phyloP scores from a whole-genome alignment of 2,113 vertebrate species.

The Mystacornis crossleyi region DNA sequence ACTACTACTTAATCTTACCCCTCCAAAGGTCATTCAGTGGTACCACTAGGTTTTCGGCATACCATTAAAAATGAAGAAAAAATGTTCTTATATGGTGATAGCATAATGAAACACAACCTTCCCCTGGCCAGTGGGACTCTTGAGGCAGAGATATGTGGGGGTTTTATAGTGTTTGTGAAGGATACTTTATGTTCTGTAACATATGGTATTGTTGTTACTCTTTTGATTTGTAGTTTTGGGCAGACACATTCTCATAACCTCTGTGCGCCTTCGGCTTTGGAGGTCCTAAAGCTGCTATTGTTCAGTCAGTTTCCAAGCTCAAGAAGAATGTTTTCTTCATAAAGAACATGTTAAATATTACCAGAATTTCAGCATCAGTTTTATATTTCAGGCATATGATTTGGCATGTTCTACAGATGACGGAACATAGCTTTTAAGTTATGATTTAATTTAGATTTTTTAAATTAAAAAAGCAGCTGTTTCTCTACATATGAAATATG shows the following conservation, averaged over 20 bases:
- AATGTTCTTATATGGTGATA: slow-evolving; percentile 54
- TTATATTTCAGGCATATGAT: slow-evolving; percentile 67
- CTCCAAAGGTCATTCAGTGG: slow-evolving; percentile 16
- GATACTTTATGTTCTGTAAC: slow-evolving; percentile 75
- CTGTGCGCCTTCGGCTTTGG: slow-evolving; percentile 78
- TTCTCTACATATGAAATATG: slow-evolving; percentile 57
- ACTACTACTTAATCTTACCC: slow-evolving; percentile 47
- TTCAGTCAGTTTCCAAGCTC: slow-evolving; percentile 52
- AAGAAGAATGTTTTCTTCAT: slow-evolving; percentile 68
- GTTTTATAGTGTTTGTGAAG: slow-evolving; percentile 69
- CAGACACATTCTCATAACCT: slow-evolving; percentile 84
- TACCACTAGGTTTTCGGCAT: background rate
- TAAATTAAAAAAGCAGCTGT: slow-evolving; percentile 63
- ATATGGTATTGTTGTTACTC: slow-evolving; percentile 83
- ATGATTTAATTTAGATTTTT: slow-evolving; percentile 69
- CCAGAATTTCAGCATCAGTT: slow-evolving; percentile 71
- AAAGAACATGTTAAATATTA: slow-evolving; percentile 65
- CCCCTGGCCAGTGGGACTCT: slow-evolving; percentile 57
- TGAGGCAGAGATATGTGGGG: slow-evolving; percentile 49
- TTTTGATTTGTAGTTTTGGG: slow-evolving; percentile 83
- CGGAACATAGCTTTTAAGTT: slow-evolving; percentile 56
- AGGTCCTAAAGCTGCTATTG: slow-evolving; percentile 74
- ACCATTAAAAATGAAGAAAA: slow-evolving; percentile 28
- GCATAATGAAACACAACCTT: slow-evolving; percentile 54
- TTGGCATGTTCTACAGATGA: slow-evolving; percentile 59